Evolutionary conservation across 2,888 invertebrate genomes (phyloP).

Genomic region (Physocephala rufipes): DNA sequence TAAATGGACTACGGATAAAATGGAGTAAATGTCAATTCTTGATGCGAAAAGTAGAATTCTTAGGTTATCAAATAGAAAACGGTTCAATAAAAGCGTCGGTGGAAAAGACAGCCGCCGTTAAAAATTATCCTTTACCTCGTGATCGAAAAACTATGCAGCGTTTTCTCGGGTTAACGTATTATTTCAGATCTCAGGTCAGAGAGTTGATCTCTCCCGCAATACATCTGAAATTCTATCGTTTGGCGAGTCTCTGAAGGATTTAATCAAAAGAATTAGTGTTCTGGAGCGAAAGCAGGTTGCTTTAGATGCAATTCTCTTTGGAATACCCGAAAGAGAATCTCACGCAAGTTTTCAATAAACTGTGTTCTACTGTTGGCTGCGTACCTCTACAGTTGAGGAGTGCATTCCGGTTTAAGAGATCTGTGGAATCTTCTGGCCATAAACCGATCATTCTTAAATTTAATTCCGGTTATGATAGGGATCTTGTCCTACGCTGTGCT

Average conservation of each 20-base stretch:
- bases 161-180: constrained; percentile 42
- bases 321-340: too few species aligned
- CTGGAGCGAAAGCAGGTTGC: background rate
- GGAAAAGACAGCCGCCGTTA: constrained; percentile 23
- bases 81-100: constrained; percentile 28
- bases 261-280: background rate
- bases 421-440: background rate
- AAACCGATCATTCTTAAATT: background rate
- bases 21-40: constrained; percentile 44
- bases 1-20: constrained; percentile 29
- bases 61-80: constrained; percentile 40
- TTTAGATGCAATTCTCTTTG: background rate
- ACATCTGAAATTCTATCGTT: background rate
- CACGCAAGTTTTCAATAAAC: too few species aligned
- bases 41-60: constrained; percentile 35
- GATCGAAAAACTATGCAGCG: constrained; percentile 35
- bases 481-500: background rate
- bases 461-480: constrained; percentile 2
- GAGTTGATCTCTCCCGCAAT: too few species aligned
- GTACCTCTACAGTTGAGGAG: background rate
- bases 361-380: background rate
- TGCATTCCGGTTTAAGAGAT: background rate
- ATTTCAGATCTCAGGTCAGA: too few species aligned
- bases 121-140: constrained; percentile 37
- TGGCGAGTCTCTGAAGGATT: background rate